phyloP scores from a whole-genome alignment of 2,888 invertebrate species.

The Cerastis rubricosa region DNA sequence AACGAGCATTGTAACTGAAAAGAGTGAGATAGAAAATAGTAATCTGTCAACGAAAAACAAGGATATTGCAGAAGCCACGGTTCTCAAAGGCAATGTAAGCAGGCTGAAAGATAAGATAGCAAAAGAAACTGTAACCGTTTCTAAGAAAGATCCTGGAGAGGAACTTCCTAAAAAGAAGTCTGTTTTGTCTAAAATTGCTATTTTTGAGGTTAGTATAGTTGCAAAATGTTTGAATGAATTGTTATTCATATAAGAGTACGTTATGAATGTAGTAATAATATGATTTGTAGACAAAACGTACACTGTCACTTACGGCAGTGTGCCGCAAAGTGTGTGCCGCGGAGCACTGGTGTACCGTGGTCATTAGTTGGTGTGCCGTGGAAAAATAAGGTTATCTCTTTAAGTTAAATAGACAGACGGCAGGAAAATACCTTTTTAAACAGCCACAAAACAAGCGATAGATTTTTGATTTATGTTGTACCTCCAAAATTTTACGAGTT shows the following conservation, averaged over 20 bases:
- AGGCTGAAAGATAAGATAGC: constrained; percentile 71
- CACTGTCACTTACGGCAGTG: neutral
- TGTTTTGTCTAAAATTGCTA: constrained; percentile 82
- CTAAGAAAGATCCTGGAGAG: constrained; percentile 66
- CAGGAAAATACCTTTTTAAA: too few relatives aligned
- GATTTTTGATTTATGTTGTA: too few relatives aligned
- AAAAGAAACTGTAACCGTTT: constrained; percentile 55
- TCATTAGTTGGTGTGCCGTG: too few relatives aligned
- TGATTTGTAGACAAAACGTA: neutral
- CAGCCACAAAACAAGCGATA: too few relatives aligned
- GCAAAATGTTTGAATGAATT: neutral
- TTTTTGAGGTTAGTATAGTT: constrained; percentile 82
- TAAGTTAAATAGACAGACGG: too few relatives aligned
- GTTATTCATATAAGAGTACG: neutral
- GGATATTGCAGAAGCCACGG: constrained; percentile 67
- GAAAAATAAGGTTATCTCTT: too few relatives aligned
- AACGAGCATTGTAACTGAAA: constrained; percentile 6
- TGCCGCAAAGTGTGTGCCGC: too few relatives aligned
- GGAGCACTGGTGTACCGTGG: too few relatives aligned
- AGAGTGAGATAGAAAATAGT: constrained; percentile 33
- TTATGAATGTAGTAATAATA: neutral
- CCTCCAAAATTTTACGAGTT: too few relatives aligned
- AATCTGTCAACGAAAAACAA: constrained; percentile 43
- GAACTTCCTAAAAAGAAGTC: constrained; percentile 77
- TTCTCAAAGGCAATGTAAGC: constrained; percentile 79